Conservation (phyloP, 2,797 vertebrate genomes). For the Sandelia bainsii region DNA sequence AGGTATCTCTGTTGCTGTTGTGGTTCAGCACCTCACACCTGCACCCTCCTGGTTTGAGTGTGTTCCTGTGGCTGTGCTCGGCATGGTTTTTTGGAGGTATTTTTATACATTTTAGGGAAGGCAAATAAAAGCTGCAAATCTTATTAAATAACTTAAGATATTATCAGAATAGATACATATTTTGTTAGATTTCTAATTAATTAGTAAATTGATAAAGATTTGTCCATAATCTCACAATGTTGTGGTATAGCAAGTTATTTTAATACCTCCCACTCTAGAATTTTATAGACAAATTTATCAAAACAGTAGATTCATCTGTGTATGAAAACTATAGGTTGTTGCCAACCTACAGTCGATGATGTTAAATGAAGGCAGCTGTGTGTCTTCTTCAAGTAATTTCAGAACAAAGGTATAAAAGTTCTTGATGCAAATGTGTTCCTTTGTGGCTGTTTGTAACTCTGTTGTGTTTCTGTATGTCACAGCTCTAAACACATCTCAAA, state of each 20-base stretch:
- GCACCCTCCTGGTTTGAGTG: too few relatives aligned
- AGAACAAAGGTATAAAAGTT: slow-evolving; percentile 7
- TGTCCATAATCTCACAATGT: too few relatives aligned
- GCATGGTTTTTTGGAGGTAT: not conserved
- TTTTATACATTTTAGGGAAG: not conserved
- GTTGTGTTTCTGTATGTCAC: slow-evolving; percentile 18
- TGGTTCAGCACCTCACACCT: too few relatives aligned
- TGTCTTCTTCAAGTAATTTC: not conserved
- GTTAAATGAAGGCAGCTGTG: not conserved
- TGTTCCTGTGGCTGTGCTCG: too few relatives aligned
- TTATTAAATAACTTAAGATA: too few relatives aligned
- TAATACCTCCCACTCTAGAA: not conserved
- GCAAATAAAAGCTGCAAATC: too few relatives aligned
- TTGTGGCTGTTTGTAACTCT: slow-evolving; percentile 14
- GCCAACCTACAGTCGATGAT: not conserved
- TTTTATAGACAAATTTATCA: not conserved
- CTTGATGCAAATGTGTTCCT: slow-evolving; percentile 13
- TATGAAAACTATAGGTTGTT: not conserved
- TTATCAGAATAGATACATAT: too few relatives aligned
- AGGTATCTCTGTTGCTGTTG: too few relatives aligned
- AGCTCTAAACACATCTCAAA: slow-evolving; percentile 23
- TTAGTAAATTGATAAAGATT: too few relatives aligned
- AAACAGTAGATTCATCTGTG: not conserved
- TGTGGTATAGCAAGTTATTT: too few relatives aligned
- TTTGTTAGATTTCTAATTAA: too few relatives aligned